Conservation (phyloP, 2,888 invertebrate species). For the Tetramorium bicarinatum region DNA sequence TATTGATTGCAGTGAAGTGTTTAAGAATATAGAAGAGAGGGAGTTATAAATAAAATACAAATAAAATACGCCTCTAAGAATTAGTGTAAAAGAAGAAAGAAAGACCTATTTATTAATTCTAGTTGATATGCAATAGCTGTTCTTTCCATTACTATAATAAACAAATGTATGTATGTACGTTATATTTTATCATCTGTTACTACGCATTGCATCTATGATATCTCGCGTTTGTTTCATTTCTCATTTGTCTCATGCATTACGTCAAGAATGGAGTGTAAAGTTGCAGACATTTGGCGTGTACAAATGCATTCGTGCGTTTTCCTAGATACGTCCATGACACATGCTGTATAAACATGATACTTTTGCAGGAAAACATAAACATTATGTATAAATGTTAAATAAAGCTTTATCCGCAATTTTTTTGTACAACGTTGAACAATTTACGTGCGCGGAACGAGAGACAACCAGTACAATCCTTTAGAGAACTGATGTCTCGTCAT, state of each 20-base stretch:
- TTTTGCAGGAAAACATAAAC: background rate
- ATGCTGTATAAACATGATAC: conserved; percentile 1
- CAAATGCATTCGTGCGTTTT: conserved; percentile 31
- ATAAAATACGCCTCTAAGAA: background rate
- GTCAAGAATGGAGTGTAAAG: conserved; percentile 14
- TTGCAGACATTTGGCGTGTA: conserved; percentile 16
- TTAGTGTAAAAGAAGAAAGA: background rate
- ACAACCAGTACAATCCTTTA: background rate
- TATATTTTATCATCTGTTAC: background rate
- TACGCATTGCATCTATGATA: background rate
- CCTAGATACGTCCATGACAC: background rate
- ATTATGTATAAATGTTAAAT: background rate
- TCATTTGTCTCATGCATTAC: conserved; percentile 24
- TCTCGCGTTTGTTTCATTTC: conserved; percentile 1
- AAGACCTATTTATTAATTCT: background rate
- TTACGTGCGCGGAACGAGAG: background rate
- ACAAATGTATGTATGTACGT: background rate
- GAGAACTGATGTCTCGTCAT: background rate
- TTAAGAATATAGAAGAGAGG: background rate
- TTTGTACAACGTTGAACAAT: background rate
- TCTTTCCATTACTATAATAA: background rate
- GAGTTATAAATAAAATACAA: background rate
- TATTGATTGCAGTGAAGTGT: background rate
- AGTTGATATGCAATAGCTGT: background rate
- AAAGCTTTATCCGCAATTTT: background rate